These are phyloP conservation scores for Agrochola litura DNA, from an alignment of 2,888 invertebrate species.

Conservation along the genomic window DNA sequence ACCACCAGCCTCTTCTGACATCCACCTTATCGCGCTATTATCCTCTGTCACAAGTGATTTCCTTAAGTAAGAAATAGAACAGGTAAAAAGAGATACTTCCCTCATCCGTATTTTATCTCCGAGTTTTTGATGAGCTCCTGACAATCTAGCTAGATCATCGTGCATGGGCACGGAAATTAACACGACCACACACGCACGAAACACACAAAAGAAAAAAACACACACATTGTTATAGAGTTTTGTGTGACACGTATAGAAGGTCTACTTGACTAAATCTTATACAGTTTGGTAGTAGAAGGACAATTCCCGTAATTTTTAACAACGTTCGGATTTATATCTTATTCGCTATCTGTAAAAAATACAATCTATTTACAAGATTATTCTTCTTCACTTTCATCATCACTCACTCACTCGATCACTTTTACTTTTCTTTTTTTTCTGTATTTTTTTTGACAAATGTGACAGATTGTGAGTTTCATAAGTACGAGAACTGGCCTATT, in stretches of 20 bases:
- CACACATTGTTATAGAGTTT: neutral
- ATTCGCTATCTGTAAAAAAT: too few species aligned
- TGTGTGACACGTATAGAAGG: neutral
- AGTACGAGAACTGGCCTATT: too few species aligned
- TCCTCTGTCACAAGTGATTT: neutral
- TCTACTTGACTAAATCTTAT: neutral
- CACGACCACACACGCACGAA: neutral
- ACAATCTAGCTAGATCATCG: neutral
- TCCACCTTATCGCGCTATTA: neutral
- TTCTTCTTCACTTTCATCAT: too few species aligned
- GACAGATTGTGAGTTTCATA: too few species aligned
- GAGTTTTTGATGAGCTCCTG: constrained; percentile 5
- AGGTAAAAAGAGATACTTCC: neutral
- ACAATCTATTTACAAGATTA: too few species aligned
- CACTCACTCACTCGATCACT: too few species aligned
- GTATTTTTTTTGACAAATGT: too few species aligned
- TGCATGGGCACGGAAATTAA: constrained; percentile 26
- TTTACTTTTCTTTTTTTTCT: too few species aligned
- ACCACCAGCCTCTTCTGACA: neutral
- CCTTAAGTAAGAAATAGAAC: neutral
- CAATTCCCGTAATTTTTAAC: too few species aligned
- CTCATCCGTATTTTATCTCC: neutral
- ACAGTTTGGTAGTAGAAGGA: too few species aligned
- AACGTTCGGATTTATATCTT: too few species aligned
- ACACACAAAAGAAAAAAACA: neutral